A percentile compares a stretch with the other conserved stretches of the same genome.
Evolutionary conservation across 2,888 invertebrate species (phyloP).

Genomic region (Amphipoea lucens): DNA sequence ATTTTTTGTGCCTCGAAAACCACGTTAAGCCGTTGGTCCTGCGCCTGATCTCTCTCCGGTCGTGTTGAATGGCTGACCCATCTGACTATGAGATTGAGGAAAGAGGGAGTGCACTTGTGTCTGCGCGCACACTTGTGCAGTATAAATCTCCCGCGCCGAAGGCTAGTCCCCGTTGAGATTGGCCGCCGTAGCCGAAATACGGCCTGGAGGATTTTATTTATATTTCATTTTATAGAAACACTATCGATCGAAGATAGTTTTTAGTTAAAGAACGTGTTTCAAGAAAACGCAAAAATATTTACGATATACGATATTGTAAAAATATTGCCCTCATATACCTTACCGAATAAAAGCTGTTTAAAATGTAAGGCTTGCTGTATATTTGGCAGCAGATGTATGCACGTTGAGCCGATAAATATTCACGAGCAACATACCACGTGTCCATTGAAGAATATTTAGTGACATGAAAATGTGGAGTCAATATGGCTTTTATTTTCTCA

Average conservation of each 20-base stretch:
- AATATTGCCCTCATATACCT: conserved; percentile 30
- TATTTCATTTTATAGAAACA: not conserved
- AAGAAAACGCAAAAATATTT: conserved; percentile 10
- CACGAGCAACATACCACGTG: conserved; percentile 19
- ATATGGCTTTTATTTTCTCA: conserved; percentile 8
- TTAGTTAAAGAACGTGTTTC: not conserved
- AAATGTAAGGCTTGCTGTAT: conserved; percentile 50
- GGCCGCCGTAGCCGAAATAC: too few species aligned
- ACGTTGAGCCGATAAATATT: conserved; percentile 58
- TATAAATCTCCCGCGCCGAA: too few species aligned
- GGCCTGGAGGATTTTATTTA: too few species aligned
- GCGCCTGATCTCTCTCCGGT: too few species aligned
- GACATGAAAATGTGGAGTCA: conserved; percentile 36
- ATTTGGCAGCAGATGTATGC: conserved; percentile 57
- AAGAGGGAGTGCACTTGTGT: too few species aligned
- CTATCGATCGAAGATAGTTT: not conserved
- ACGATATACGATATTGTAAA: not conserved
- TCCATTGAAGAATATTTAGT: conserved; percentile 56
- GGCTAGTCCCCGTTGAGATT: too few species aligned
- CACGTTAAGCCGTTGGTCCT: too few species aligned
- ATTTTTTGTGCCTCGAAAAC: too few species aligned
- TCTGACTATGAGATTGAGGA: too few species aligned
- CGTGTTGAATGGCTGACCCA: too few species aligned
- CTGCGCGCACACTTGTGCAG: too few species aligned
- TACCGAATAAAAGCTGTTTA: conserved; percentile 49